A percentile compares a stretch with the other conserved stretches of the same genome.
Evolutionary conservation across 2,888 invertebrate species (phyloP).

Genomic region (Patella depressa): DNA sequence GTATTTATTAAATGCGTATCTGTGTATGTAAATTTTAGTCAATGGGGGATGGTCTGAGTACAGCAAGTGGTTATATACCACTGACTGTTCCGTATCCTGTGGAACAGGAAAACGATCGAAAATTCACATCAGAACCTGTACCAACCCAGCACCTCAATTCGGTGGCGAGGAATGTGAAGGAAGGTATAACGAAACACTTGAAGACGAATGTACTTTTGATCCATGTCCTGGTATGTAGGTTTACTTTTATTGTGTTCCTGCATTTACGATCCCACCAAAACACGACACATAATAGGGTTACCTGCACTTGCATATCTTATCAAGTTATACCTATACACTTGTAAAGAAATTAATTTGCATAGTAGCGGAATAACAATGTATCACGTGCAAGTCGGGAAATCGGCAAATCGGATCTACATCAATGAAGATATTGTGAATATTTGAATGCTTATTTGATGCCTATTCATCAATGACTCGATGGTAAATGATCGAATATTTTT

Average conservation of each 20-base stretch:
- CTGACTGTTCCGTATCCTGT: constrained; percentile 13
- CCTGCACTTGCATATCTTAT: no score
- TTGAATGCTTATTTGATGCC: no score
- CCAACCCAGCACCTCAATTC: constrained; percentile 13
- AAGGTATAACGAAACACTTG: not conserved
- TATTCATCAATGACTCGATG: no score
- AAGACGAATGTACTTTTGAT: not conserved
- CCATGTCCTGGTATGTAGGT: not conserved
- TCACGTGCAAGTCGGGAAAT: no score
- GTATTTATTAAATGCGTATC: not conserved
- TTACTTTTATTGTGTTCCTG: not conserved
- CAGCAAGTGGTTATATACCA: constrained; percentile 5
- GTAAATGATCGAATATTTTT: no score
- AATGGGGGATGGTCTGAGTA: constrained; percentile 18
- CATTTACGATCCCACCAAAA: no score
- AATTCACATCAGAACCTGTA: constrained; percentile 11
- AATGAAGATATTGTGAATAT: no score
- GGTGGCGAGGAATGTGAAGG: constrained; percentile 12
- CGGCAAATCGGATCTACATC: no score
- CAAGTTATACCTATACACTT: no score
- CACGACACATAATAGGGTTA: no score
- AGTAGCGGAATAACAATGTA: no score
- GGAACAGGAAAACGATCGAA: not conserved
- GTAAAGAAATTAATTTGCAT: no score
- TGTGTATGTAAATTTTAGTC: constrained; percentile 3